Evolutionary conservation across 2,797 vertebrate species (phyloP), one percentile per base, ranked within the genome.

Genomic region (Selene dorsalis): DNA sequence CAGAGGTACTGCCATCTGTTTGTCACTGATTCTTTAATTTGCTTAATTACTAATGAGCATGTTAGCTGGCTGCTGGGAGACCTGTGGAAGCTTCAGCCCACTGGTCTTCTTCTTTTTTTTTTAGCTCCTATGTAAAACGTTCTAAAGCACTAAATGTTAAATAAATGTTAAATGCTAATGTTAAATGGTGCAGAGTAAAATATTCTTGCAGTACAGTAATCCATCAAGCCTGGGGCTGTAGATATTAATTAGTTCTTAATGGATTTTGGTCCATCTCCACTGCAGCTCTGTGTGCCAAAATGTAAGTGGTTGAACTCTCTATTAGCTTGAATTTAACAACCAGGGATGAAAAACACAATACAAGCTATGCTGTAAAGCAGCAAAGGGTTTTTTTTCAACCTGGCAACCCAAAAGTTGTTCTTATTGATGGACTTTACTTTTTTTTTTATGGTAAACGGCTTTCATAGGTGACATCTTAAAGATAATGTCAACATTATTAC

Each of bases 1-100:
- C 75, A 96, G 97, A 97, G 98, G 98, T 99, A 94, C 30, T 4
- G 3, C 2, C 5, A 13, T 64, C 45, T 48, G 22, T 63, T 61
- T 11, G 9, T 58, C 24, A 26, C 16, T 58, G 26, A 8, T 38
- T 52, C 24, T 55, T 14, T 13, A 39, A 57, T 69, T 18, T 11
- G 6, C 24, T 30, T 7, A 32, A 48, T 43, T 65, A 53, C 10
- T 30, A 0, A 39, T 53, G 0, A 32, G 2, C 0, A 50, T 41
- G 4, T 64, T n/a, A 18, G 73, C 26, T 59, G 17, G 14, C n/a
- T 43, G 6, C 30, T 4, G 22, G 22, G 10, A 30, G 11, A 32
- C 17, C 28, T 30, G 13, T 65, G 13, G 14, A 69, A 22, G 32
- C 32, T 5, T 8, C 2, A 55, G 32, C 12, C 4, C 22, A 50